Base-by-base conservation (phyloP, 2,888 invertebrate genomes). In the Druceiella hillmani region DNA sequence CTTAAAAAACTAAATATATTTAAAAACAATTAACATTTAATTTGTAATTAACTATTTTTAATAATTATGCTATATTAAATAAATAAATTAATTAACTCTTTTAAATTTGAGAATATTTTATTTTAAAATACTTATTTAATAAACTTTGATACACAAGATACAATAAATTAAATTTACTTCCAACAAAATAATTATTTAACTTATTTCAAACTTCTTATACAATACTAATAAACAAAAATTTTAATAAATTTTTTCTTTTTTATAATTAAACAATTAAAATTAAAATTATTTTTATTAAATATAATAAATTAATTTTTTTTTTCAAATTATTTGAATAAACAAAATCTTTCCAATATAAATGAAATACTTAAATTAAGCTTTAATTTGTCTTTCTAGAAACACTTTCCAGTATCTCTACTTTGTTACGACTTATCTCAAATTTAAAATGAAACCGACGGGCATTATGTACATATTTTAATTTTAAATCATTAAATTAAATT, bases 381-480 rank as follows among this genome's bases (percentile, higher is more conserved):
- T 75, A 76, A 75, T 72, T 73, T 75, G 72, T 58, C 66, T 67
- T 69, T 72, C 79, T 75, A 81, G 78, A 73, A 65, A 70, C 76
- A 81, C 76, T 74, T 83, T 83, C 81, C 80, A 75, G 76, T 81
- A 81, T 69, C 64, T 67, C 79, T 81, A 82, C 82, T 82, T 74
- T 83, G 82, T 83, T 83, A 83, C 83, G 83, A 83, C 83, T 83
- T 83, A 78, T 82, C 78, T 67, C 76, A 76, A 64, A 53, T 78
- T 78, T 72, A 64, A 52, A 69, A 72, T 69, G 77, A 80, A 79
- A 82, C 78, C 68, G 81, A 83, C 81, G 82, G 83, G 82, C 82
- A 77, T 81, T 84, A 74, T 83, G 82, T 83, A 73, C 81, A 79
- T 79, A 78, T 73, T 73, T 74, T 69, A 80, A 75, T 72, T 74